Conservation (phyloP, 2,888 invertebrate species). For the Caenorhabditis sinica region DNA sequence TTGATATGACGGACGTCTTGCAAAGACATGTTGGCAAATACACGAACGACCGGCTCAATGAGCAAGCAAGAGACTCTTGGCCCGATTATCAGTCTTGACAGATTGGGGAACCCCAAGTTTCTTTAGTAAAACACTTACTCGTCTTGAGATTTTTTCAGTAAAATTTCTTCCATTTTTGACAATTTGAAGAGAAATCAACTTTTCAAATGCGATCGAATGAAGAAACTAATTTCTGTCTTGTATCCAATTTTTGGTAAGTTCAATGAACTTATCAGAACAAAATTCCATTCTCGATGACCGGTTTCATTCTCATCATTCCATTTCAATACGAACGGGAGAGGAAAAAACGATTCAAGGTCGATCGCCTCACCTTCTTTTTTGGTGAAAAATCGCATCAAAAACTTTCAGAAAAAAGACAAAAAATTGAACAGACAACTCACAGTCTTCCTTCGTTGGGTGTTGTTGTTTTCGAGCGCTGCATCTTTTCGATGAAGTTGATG, state of each 20-base stretch:
- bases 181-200: neutral
- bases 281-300: slow-evolving; percentile 22
- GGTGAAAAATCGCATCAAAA: neutral
- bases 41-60: slow-evolving; percentile 59
- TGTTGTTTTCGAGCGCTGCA: slow-evolving; percentile 59
- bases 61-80: slow-evolving; percentile 55
- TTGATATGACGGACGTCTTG: slow-evolving; percentile 48
- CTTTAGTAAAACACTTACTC: slow-evolving; percentile 26
- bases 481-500: slow-evolving; percentile 49
- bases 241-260: slow-evolving; percentile 3
- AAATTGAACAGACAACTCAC: slow-evolving; percentile 21
- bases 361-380: neutral
- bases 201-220: neutral
- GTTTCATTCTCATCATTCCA: slow-evolving; percentile 13
- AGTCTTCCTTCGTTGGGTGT: slow-evolving; percentile 47
- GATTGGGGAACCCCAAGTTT: neutral
- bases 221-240: slow-evolving; percentile 16
- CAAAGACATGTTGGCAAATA: slow-evolving; percentile 63
- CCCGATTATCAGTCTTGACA: slow-evolving; percentile 40
- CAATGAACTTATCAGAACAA: slow-evolving; percentile 43
- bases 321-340: neutral
- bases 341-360: slow-evolving; percentile 43
- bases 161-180: slow-evolving; percentile 14
- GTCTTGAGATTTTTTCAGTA: neutral
- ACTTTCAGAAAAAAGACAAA: neutral